These are phyloP conservation scores for Anoplophora glabripennis DNA, from an alignment of 1,140 invertebrate species.

Conservation along the genomic window DNA sequence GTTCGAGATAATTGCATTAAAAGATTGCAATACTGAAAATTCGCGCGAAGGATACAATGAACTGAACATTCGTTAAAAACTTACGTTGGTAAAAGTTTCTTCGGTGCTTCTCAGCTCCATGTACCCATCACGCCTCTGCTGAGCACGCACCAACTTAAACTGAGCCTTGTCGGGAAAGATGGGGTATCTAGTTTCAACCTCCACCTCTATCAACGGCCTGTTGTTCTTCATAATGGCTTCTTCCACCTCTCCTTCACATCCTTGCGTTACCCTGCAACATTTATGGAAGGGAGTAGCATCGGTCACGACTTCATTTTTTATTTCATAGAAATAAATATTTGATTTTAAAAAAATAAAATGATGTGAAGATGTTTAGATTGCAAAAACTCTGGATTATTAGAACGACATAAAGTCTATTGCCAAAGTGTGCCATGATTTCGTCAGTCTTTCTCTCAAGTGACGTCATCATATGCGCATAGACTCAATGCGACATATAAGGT, in stretches of 20 bases:
- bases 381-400: no score
- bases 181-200: slow-evolving; percentile 62
- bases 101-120: slow-evolving; percentile 59
- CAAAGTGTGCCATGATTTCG: no score
- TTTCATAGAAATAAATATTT: neutral
- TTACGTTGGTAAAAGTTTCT: slow-evolving; percentile 53
- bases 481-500: neutral
- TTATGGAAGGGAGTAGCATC: neutral
- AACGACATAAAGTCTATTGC: no score
- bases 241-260: slow-evolving; percentile 57
- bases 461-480: neutral
- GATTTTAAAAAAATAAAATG: neutral
- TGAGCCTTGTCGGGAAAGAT: slow-evolving; percentile 51
- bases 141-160: slow-evolving; percentile 52
- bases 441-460: no score
- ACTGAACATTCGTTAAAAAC: neutral
- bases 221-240: slow-evolving; percentile 51
- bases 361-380: no score
- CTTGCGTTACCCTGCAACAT: slow-evolving; percentile 3
- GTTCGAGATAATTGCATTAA: neutral
- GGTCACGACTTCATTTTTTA: neutral
- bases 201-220: slow-evolving; percentile 60
- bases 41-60: neutral
- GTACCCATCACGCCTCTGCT: slow-evolving; percentile 63
- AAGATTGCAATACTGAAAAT: neutral